These are phyloP conservation scores for Cladorhizidae sp. DNA, from an alignment of 37 sponge, comb jelly and placozoan species.

Conservation along the genomic window DNA sequence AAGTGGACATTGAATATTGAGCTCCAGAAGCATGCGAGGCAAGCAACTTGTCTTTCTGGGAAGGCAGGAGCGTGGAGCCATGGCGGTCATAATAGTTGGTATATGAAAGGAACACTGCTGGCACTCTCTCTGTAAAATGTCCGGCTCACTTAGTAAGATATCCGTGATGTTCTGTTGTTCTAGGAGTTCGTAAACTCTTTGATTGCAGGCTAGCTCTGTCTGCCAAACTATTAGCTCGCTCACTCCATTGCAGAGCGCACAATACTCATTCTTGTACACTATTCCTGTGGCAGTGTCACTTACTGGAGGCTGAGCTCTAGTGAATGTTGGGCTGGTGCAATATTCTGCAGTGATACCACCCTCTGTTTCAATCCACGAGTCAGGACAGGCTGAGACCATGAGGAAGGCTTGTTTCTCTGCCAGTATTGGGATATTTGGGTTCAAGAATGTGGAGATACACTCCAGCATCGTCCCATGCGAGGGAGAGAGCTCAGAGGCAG, in stretches of 20 bases:
- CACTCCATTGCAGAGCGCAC: not conserved
- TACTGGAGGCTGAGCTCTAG: constrained; percentile 21
- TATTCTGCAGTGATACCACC: not conserved
- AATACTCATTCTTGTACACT: constrained; percentile 43
- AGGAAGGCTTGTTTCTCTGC: too few relatives aligned
- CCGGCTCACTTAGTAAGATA: not conserved
- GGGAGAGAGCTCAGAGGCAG: too few relatives aligned
- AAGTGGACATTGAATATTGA: not conserved
- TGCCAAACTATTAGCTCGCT: constrained; percentile 1
- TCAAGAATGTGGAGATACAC: too few relatives aligned
- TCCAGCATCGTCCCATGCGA: too few relatives aligned
- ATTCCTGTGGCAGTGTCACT: constrained; percentile 32
- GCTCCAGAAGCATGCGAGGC: not conserved
- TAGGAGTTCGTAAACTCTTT: not conserved
- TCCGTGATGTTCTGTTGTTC: too few relatives aligned
- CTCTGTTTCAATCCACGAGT: constrained; percentile 3
- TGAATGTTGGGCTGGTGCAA: not conserved
- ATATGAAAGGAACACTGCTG: constrained; percentile 6
- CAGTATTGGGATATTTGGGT: too few relatives aligned
- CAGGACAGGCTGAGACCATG: constrained; percentile 13
- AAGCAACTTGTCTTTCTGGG: not conserved
- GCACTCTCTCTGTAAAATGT: constrained; percentile 8
- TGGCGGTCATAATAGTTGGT: not conserved
- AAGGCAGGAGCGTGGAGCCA: not conserved
- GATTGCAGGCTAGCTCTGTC: constrained; percentile 9